Percentiles rank a stretch among this genome's conserved stretches.
phyloP scores from a whole-genome alignment of 2,888 invertebrate genomes.

The Macaria liturata region DNA sequence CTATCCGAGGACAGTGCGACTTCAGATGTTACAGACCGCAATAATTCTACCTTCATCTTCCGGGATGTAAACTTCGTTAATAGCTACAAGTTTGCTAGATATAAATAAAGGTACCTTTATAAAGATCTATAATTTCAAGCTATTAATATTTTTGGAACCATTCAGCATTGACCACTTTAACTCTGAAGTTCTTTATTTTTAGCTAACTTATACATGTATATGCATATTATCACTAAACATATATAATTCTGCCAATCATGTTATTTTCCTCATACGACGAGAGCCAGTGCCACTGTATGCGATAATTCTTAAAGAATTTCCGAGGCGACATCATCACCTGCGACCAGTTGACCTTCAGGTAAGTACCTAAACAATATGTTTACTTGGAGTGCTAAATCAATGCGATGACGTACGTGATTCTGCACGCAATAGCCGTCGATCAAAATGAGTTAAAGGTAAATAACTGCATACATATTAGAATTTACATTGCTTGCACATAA shows the following conservation, averaged over 20 bases:
- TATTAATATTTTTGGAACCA: neutral
- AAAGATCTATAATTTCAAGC: neutral
- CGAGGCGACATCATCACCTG: conserved; percentile 50
- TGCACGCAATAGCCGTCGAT: conserved; percentile 1
- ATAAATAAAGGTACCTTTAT: neutral
- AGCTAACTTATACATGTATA: too few species aligned
- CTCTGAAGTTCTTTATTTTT: too few species aligned
- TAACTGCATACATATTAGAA: too few species aligned
- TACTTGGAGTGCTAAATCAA: conserved; percentile 34
- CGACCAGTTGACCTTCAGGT: conserved; percentile 59
- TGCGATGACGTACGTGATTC: conserved; percentile 33
- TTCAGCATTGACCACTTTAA: too few species aligned
- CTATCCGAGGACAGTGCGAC: conserved; percentile 40
- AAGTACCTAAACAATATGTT: conserved; percentile 35
- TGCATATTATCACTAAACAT: too few species aligned
- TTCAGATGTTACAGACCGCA: conserved; percentile 39
- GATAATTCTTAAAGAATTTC: conserved; percentile 62
- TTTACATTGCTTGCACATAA: too few species aligned
- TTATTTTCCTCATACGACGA: too few species aligned
- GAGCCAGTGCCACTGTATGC: conserved; percentile 34
- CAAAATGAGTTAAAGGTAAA: neutral
- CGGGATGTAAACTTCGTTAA: conserved; percentile 19
- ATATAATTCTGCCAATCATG: too few species aligned
- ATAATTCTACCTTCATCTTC: conserved; percentile 54
- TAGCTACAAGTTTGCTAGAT: neutral